Percentiles rank a stretch among this genome's conserved stretches.
phyloP scores from a whole-genome alignment of 2,797 vertebrate genomes.

The Oreochromis mossambicus region DNA sequence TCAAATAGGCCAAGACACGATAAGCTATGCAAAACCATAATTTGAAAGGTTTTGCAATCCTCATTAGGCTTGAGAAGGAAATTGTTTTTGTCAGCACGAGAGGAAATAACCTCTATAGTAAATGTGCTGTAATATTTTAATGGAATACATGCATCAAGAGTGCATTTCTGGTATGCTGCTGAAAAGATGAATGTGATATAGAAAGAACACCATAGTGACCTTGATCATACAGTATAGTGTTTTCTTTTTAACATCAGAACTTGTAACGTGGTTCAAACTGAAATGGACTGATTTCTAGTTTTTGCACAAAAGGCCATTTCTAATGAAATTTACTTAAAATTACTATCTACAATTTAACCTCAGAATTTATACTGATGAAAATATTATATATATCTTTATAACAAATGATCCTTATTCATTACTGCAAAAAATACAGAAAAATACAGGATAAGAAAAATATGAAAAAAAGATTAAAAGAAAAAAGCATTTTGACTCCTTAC shows the following conservation, averaged over 20 bases:
- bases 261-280: not conserved
- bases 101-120: constrained; percentile 54
- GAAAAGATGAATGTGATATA: constrained; percentile 30
- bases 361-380: not conserved
- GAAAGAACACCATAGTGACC: constrained; percentile 13
- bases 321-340: not conserved
- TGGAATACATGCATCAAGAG: constrained; percentile 36
- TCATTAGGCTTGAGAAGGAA: constrained; percentile 62
- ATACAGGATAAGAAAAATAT: not conserved
- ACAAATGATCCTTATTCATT: not conserved
- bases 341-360: not conserved
- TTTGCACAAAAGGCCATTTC: not conserved
- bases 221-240: constrained; percentile 19
- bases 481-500: not conserved
- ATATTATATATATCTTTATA: not conserved
- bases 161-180: constrained; percentile 29
- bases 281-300: not conserved
- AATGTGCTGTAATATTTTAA: constrained; percentile 64
- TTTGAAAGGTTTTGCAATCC: constrained; percentile 60
- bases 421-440: not conserved
- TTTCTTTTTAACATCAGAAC: not conserved
- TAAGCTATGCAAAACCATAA: constrained; percentile 50
- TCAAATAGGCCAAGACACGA: constrained; percentile 44
- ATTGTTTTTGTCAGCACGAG: constrained; percentile 59
- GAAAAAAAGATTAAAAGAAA: not conserved